A percentile compares a stretch with the other conserved stretches of the same genome.
Evolutionary conservation across 2,113 vertebrate species (phyloP).

Genomic region (Pongo pygmaeus): DNA sequence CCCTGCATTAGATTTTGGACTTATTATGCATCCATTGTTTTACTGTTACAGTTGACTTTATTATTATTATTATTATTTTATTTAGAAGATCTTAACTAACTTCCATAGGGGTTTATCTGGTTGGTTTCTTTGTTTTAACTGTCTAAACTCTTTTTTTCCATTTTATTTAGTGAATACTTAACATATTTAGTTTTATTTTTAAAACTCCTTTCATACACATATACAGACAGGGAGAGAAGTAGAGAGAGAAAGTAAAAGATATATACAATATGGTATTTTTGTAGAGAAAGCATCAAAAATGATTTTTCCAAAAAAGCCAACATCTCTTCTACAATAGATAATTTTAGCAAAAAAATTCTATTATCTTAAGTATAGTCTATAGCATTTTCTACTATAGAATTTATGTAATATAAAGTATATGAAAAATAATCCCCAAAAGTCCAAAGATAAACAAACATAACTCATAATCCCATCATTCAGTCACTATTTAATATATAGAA

Average conservation of each 20-base stretch:
- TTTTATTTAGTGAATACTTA: constrained; percentile 31
- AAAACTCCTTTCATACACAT: not conserved
- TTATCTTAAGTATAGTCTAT: not conserved
- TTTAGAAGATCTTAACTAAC: not conserved
- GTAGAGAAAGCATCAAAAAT: constrained; percentile 4
- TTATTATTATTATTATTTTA: not conserved
- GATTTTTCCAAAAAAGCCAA: constrained; percentile 10
- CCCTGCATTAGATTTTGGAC: not conserved
- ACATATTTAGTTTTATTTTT: not conserved
- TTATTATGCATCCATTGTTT: not conserved
- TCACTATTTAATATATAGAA: constrained; percentile 13
- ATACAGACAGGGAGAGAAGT: not conserved
- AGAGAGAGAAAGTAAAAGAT: not conserved
- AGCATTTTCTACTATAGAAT: constrained; percentile 14
- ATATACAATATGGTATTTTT: not conserved
- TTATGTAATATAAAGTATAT: not conserved
- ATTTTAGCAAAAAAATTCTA: not conserved
- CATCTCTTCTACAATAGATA: not conserved
- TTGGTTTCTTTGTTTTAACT: not conserved
- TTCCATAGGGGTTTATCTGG: not conserved
- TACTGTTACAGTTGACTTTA: not conserved
- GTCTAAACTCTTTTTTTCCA: not conserved
- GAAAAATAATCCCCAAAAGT: not conserved
- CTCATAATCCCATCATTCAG: not conserved
- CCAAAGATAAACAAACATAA: not conserved